Base-by-base conservation (phyloP, 2,888 invertebrate species). In the Idaea dimidiata region DNA sequence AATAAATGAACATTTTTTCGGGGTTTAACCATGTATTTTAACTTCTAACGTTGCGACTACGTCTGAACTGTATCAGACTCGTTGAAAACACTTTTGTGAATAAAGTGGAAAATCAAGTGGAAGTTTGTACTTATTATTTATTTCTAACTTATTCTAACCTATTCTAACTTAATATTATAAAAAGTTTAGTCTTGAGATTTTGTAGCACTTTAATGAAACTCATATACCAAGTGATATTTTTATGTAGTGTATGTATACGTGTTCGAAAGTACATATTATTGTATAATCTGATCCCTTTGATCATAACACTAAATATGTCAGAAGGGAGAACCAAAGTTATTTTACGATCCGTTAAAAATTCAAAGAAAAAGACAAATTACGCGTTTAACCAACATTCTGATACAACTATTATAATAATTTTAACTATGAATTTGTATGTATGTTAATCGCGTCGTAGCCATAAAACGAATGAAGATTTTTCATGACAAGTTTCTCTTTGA, bases 361-460 rank as follows among this genome's bases (percentile, higher is more conserved):
- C 56, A 56, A 56, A 56, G 56, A 18, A 56, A 56, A 56, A 56
- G 56, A 56, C 56, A 56, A 56, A 56, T 56, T 56, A 18, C 56
- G 18, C 18, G 17, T 56, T 17, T 56, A 56, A 56, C 56, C 56
- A 56, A 56, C 56, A 56, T 56, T 56, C 56, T 17, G 18, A 56
- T 56, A 17, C 18, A 18, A 56, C 56, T 56, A 56, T 56, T 56
- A 56, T 56, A 56, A 18, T 56, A 56, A 56, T 56, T 56, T 18
- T 17, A 56, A 56, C 56, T 56, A 18, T 56, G 56, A 56, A 17
- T 56, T 56, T 56, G 56, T 56, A 43, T 43, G 54, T 55, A 17
- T 56, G 56, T 56, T 56, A 56, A 56, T 56, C 56, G 18, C 17
- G 17, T 56, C 18, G 56, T 17, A 17, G 56, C 18, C 7, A 56